These are phyloP conservation scores for Clanis bilineata DNA, from an alignment of 2,888 invertebrate species.

Conservation along the genomic window DNA sequence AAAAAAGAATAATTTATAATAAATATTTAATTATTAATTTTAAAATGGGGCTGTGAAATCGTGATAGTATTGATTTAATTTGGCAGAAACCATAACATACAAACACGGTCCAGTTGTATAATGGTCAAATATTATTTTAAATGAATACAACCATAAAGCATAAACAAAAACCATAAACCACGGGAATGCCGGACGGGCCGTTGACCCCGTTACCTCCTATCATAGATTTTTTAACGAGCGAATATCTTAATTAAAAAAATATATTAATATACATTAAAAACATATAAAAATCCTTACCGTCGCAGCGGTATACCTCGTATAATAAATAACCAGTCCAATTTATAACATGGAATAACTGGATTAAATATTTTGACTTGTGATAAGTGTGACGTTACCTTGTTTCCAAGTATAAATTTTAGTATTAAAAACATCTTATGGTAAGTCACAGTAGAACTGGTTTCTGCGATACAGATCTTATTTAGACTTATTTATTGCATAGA, in stretches of 20 bases:
- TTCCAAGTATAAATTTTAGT: neutral
- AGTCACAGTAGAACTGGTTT: slow-evolving; percentile 2
- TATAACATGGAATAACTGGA: slow-evolving; percentile 27
- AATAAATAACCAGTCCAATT: slow-evolving; percentile 24
- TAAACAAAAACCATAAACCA: slow-evolving; percentile 9
- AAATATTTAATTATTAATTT: too few relatives aligned
- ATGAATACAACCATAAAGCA: neutral
- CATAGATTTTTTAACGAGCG: slow-evolving; percentile 17
- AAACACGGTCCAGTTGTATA: neutral
- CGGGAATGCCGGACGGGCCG: slow-evolving; percentile 11
- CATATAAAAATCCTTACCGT: slow-evolving; percentile 23
- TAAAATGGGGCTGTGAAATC: too few relatives aligned
- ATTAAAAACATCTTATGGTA: neutral
- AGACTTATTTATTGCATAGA: neutral
- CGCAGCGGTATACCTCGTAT: slow-evolving; percentile 21
- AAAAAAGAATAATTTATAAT: too few relatives aligned
- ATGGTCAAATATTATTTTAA: neutral
- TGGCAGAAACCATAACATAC: neutral
- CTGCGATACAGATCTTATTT: neutral
- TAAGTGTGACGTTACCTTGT: neutral
- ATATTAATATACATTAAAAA: slow-evolving; percentile 25
- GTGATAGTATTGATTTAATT: neutral
- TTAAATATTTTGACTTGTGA: slow-evolving; percentile 20
- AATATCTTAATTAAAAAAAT: slow-evolving; percentile 27
- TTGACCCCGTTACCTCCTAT: slow-evolving; percentile 2